Percentiles rank a stretch among this genome's conserved stretches.
Evolutionary conservation across 2,113 vertebrate species (phyloP).

Genomic region (Mohoua ochrocephala): DNA sequence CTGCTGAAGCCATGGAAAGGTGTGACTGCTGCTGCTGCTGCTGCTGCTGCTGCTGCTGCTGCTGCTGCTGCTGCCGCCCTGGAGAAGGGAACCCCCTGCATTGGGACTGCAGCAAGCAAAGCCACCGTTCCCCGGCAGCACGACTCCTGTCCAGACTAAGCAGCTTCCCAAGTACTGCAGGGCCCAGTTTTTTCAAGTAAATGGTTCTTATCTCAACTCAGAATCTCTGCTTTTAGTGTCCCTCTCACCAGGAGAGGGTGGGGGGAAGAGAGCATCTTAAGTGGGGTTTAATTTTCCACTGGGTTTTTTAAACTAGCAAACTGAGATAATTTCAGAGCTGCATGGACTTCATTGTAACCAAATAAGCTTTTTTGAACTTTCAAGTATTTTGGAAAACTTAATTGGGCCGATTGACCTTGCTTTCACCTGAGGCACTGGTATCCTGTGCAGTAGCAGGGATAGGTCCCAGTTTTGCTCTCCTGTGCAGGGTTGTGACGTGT

Average conservation of each 20-base stretch:
- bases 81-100: background rate
- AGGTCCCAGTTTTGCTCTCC: background rate
- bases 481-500: background rate
- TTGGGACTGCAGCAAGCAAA: background rate
- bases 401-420: background rate
- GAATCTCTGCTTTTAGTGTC: background rate
- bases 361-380: background rate
- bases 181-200: background rate
- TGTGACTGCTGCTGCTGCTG: background rate
- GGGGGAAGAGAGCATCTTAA: background rate
- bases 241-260: background rate
- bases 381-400: background rate
- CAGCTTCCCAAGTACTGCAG: background rate
- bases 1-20: background rate
- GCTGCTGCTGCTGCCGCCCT: background rate
- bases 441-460: background rate
- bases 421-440: background rate
- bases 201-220: background rate
- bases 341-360: background rate
- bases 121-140: rapidly evolving
- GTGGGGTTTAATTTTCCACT: background rate
- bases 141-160: background rate
- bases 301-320: background rate
- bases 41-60: background rate
- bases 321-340: background rate